Conservation (phyloP, 1,140 invertebrate genomes). For the Nautilus pompilius region DNA sequence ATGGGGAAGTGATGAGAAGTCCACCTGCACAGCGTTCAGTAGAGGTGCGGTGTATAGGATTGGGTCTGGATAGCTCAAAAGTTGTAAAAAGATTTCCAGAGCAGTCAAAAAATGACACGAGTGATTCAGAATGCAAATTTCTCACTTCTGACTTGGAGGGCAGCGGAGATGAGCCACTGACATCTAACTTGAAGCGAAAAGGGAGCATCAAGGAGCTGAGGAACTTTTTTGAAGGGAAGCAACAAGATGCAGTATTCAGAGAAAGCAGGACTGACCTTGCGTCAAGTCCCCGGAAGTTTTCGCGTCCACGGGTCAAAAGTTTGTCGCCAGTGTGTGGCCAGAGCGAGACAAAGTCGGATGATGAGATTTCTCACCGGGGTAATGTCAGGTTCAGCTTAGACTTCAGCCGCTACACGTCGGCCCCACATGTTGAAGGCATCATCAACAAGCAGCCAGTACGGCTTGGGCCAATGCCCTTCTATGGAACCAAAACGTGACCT, state of each 20-base stretch:
- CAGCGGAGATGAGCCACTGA: background rate
- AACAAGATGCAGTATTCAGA: too few species aligned
- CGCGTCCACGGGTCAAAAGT: background rate
- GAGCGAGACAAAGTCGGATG: background rate
- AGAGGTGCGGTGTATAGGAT: background rate
- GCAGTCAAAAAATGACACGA: background rate
- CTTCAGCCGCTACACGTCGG: background rate
- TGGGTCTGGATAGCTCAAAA: too few species aligned
- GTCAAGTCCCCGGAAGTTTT: background rate
- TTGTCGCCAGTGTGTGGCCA: slow-evolving; percentile 2
- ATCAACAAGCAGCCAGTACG: slow-evolving; percentile 28
- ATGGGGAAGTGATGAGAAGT: slow-evolving; percentile 10
- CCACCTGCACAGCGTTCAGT: background rate
- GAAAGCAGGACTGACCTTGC: too few species aligned
- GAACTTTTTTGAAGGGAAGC: slow-evolving; percentile 38
- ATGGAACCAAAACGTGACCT: slow-evolving; percentile 33
- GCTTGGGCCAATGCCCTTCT: slow-evolving; percentile 49
- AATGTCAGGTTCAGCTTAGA: background rate
- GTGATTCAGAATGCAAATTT: background rate
- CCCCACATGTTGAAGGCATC: slow-evolving; percentile 11
- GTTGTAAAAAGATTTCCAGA: too few species aligned
- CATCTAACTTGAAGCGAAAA: slow-evolving; percentile 19
- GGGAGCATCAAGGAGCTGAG: slow-evolving; percentile 47
- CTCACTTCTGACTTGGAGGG: background rate
- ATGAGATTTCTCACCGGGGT: background rate